Evolutionary conservation across 2,888 invertebrate species (phyloP).

Genomic region (Carterocephalus palaemon): DNA sequence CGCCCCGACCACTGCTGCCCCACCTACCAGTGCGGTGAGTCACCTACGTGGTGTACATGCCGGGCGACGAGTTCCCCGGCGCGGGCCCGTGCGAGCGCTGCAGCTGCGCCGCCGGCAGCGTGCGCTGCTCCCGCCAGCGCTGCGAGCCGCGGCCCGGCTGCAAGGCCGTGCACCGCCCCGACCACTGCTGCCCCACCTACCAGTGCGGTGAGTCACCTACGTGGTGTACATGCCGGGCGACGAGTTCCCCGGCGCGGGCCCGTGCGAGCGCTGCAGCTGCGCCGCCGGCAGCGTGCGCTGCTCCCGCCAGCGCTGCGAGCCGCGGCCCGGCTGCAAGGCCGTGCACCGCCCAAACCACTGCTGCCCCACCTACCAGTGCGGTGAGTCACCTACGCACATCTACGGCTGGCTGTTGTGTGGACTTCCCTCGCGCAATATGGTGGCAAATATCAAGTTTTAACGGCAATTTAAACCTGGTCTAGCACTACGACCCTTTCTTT

Average conservation of each 20-base stretch:
- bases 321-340: constrained; percentile 86
- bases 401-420: background rate
- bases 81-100: constrained; percentile 84
- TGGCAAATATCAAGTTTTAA: too few species aligned
- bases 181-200: constrained; percentile 89
- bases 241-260: constrained; percentile 81
- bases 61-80: constrained; percentile 82
- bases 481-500: too few species aligned
- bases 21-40: constrained; percentile 87
- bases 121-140: constrained; percentile 78
- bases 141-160: constrained; percentile 87
- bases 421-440: constrained; percentile 3
- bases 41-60: constrained; percentile 80
- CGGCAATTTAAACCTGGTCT: too few species aligned
- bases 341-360: constrained; percentile 87
- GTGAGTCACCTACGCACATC: constrained; percentile 66
- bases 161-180: constrained; percentile 85
- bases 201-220: constrained; percentile 86
- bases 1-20: constrained; percentile 88
- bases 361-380: constrained; percentile 89
- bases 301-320: too few species aligned
- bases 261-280: constrained; percentile 84
- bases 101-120: constrained; percentile 78
- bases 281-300: constrained; percentile 77
- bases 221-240: constrained; percentile 82